Conservation (phyloP, 1,140 invertebrate species). For the Homarus americanus region DNA sequence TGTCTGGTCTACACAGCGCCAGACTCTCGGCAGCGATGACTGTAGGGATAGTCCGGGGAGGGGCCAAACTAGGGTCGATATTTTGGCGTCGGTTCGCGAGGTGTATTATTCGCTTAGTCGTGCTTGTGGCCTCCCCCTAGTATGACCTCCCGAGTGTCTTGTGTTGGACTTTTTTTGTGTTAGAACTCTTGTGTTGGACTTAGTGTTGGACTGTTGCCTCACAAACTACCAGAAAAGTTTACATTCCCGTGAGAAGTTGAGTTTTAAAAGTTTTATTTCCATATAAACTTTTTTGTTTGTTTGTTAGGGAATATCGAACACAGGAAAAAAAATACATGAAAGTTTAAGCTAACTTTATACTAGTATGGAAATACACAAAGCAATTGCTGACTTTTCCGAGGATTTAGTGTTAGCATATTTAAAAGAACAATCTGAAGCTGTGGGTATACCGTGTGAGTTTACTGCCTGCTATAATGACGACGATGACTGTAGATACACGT, state of each 20-base stretch:
- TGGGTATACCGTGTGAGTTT: conserved; percentile 39
- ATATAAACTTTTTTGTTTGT: background rate
- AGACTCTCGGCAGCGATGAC: background rate
- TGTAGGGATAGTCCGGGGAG: background rate
- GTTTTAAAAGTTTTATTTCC: background rate
- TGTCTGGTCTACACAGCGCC: too few relatives aligned
- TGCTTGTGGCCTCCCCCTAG: conserved; percentile 53
- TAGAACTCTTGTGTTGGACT: too few relatives aligned
- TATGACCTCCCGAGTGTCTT: background rate
- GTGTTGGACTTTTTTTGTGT: too few relatives aligned
- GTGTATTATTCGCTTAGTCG: conserved; percentile 52
- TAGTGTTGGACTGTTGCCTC: background rate
- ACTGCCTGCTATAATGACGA: background rate
- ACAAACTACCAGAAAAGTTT: background rate
- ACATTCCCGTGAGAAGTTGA: background rate
- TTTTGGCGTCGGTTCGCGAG: conserved; percentile 60
- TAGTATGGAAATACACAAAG: conserved; percentile 61
- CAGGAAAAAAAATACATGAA: background rate
- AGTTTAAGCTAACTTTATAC: background rate
- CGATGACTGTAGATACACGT: conserved; percentile 8
- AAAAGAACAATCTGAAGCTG: conserved; percentile 38
- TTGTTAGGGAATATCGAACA: background rate
- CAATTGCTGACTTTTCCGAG: conserved; percentile 46
- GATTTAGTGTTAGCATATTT: conserved; percentile 47
- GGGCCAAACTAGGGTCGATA: conserved; percentile 49